Evolutionary conservation across 1,140 invertebrate species (phyloP), one percentile per base, ranked within the genome.

Genomic region (Camponotus pennsylvanicus): DNA sequence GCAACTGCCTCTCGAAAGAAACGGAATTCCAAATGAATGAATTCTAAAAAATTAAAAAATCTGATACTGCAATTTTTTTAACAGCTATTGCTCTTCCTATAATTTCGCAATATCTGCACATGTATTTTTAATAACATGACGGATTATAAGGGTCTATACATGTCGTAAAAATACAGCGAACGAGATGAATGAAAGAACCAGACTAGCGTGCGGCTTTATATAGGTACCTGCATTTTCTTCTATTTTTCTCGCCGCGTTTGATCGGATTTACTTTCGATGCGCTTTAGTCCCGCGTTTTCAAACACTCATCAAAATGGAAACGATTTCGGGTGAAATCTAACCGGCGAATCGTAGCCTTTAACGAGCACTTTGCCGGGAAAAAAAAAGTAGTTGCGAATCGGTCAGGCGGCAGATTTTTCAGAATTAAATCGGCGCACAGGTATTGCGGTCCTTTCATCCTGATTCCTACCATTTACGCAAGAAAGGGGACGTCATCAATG

Each of bases 191-290:
- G 40, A 82, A 71, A 71, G 67, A 82, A 71, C 18, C 52, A 52
- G 67, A 82, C 52, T 61, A n/a, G 67, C 52, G 78, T 69, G 67
- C 67, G 67, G 67, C 67, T 82, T 73, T 73, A 52, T 73, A 45
- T 61, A 27, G 27, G 27, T 27, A 61, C 21, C 69, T 18, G 69
- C 79, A 63, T 83, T 83, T 83, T 83, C 79, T 83, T 83, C 69
- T 61, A 83, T 83, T 85, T 85, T 85, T 40, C 84, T 73, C 76
- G 64, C 52, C 64, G 84, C 55, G 79, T 83, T 67, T 84, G 85
- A 86, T 86, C 78, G 78, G 85, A 83, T 86, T 86, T 86, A 86
- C 42, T 70, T 70, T 86, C 78, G 85, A 84, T 86, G 78, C 84
- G 84, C 84, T 85, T 85, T 85, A 64, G 77, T 69, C 37, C 63